These are phyloP conservation scores for Agrenia bidenticulata DNA, from an alignment of 2,888 invertebrate species.

Conservation along the genomic window DNA sequence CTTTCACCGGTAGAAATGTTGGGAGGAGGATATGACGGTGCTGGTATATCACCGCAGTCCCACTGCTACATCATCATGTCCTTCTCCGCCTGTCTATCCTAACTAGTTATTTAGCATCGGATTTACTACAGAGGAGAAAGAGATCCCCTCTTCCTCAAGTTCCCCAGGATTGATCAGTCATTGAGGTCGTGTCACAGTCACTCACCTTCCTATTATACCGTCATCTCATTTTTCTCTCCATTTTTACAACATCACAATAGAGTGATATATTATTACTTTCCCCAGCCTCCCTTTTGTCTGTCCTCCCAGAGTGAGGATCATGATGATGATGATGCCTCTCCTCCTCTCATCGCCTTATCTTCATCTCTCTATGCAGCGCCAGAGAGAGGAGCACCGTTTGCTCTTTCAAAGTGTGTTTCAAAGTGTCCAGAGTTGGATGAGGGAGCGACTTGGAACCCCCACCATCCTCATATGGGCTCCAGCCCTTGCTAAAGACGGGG, in stretches of 20 bases:
- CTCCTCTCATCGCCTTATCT: slow-evolving; percentile 4
- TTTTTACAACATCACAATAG: slow-evolving; percentile 18
- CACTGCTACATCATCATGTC: too few species aligned
- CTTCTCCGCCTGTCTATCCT: too few species aligned
- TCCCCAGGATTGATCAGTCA: neutral
- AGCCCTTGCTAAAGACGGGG: too few species aligned
- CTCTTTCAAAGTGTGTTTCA: neutral
- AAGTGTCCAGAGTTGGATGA: neutral
- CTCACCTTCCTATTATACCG: slow-evolving; percentile 4
- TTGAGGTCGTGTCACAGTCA: slow-evolving; percentile 10
- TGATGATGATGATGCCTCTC: neutral
- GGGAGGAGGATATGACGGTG: too few species aligned
- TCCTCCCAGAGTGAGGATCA: too few species aligned
- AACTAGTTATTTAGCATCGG: too few species aligned
- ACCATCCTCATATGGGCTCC: too few species aligned
- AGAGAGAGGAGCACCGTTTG: neutral
- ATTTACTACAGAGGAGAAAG: too few species aligned
- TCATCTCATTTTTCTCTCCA: neutral
- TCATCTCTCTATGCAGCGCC: slow-evolving; percentile 2
- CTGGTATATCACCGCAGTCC: too few species aligned
- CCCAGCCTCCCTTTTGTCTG: slow-evolving; percentile 1
- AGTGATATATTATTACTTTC: slow-evolving; percentile 23
- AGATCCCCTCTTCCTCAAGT: too few species aligned
- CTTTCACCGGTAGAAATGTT: too few species aligned
- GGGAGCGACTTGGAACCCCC: slow-evolving; percentile 1